These are phyloP conservation scores for Neofelis nebulosa DNA, from an alignment of 2,113 vertebrate species.

Conservation along the genomic window DNA sequence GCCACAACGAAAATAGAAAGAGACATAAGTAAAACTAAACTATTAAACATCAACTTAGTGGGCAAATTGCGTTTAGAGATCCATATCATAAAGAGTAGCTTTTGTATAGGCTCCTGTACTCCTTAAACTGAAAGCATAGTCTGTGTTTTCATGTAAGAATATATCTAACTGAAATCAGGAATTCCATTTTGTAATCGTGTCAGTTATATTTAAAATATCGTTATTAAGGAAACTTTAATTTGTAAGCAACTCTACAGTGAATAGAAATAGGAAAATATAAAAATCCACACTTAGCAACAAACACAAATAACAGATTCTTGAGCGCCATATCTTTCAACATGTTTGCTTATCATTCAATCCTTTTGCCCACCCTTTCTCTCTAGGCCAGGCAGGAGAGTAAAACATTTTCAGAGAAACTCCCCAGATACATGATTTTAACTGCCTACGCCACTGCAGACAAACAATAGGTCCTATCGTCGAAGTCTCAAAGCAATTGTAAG, in stretches of 20 bases:
- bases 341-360: constrained; percentile 57
- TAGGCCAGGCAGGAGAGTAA: constrained; percentile 37
- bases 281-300: not conserved
- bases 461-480: constrained; percentile 74
- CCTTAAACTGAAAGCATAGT: constrained; percentile 1
- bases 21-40: constrained; percentile 2
- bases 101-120: constrained; percentile 66
- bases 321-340: constrained; percentile 58
- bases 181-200: constrained; percentile 19
- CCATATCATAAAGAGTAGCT: constrained; percentile 60
- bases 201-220: constrained; percentile 24
- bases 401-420: constrained; percentile 68
- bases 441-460: constrained; percentile 68
- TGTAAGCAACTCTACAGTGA: not conserved
- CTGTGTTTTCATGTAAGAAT: not conserved
- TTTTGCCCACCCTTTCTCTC: constrained; percentile 45
- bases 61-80: not conserved
- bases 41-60: not conserved
- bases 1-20: constrained; percentile 58
- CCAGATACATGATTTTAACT: not conserved
- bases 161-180: not conserved
- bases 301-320: constrained; percentile 37
- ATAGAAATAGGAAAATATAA: constrained; percentile 68
- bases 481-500: constrained; percentile 42
- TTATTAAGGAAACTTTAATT: not conserved